Percentiles rank a stretch among this genome's conserved stretches.
Evolutionary conservation across 2,113 vertebrate genomes (phyloP).

Genomic region (Thalassoma bifasciatum): DNA sequence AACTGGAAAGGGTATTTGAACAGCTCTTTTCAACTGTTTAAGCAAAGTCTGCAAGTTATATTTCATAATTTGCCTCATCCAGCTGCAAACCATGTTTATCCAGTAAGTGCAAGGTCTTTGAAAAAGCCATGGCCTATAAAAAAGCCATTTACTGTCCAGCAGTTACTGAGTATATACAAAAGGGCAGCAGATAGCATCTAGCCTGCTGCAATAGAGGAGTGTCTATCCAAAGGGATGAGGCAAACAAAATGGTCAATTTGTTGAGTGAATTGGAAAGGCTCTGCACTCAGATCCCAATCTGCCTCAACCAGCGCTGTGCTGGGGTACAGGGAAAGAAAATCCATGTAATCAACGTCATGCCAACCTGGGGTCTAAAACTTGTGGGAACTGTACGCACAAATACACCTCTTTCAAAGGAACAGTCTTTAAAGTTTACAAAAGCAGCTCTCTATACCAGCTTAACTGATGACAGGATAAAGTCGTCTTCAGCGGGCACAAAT

Average conservation of each 20-base stretch:
- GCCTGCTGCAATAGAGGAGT: slow-evolving; percentile 46
- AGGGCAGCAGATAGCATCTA: slow-evolving; percentile 58
- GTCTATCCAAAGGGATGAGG: slow-evolving; percentile 57
- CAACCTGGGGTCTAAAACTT: slow-evolving; percentile 20
- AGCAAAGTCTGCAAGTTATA: too few species aligned
- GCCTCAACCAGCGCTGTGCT: slow-evolving; percentile 18
- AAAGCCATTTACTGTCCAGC: slow-evolving; percentile 67
- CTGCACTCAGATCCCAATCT: slow-evolving; percentile 50
- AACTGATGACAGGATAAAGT: background rate
- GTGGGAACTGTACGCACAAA: background rate
- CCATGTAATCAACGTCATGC: slow-evolving; percentile 36
- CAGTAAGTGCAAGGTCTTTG: slow-evolving; percentile 12
- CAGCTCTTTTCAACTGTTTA: too few species aligned
- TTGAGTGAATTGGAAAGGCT: slow-evolving; percentile 49
- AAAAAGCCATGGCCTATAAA: slow-evolving; percentile 57
- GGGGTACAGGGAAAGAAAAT: slow-evolving; percentile 23
- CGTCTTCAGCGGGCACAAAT: background rate
- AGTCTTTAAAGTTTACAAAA: slow-evolving; percentile 6
- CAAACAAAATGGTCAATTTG: slow-evolving; percentile 74
- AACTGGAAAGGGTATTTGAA: too few species aligned
- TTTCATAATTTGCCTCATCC: too few species aligned
- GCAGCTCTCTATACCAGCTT: slow-evolving; percentile 3
- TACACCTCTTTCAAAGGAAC: background rate
- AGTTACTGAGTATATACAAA: slow-evolving; percentile 47
- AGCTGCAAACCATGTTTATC: slow-evolving; percentile 31